Evolutionary conservation across 2,797 vertebrate genomes (phyloP).

Genomic region (Eulemur coronatus): DNA sequence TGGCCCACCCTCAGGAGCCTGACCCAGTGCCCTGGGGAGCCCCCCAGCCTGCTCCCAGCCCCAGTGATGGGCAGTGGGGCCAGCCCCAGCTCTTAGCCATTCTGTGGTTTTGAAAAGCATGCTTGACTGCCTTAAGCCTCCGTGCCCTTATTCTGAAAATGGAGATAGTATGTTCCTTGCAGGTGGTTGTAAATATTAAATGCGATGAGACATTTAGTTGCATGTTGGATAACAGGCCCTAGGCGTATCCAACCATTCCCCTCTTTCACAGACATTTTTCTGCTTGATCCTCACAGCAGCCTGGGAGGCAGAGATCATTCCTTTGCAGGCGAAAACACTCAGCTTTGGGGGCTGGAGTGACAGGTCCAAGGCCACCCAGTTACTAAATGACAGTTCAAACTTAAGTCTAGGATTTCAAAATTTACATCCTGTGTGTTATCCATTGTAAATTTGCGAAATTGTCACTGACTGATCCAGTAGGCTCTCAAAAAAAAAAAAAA

Average conservation of each 20-base stretch:
- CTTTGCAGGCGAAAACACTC: neutral
- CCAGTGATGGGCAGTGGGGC: fast-evolving
- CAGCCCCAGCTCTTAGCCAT: neutral
- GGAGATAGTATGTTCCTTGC: neutral
- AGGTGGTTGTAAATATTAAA: neutral
- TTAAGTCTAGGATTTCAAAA: neutral
- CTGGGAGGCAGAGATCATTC: neutral
- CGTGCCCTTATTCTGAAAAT: no score
- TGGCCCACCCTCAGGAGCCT: neutral
- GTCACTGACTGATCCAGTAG: neutral
- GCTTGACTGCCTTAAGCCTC: neutral
- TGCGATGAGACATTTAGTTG: fast-evolving
- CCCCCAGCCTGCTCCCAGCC: fast-evolving
- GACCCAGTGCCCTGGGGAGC: neutral
- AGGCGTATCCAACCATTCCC: fast-evolving
- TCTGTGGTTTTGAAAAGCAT: fast-evolving
- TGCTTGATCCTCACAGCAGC: neutral
- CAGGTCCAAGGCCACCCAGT: neutral
- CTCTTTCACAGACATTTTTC: neutral
- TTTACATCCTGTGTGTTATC: neutral
- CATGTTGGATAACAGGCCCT: fast-evolving
- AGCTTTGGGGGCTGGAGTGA: neutral
- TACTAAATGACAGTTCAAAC: neutral
- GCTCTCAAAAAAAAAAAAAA: neutral
- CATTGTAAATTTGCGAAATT: neutral